Evolutionary conservation across 1,140 invertebrate species (phyloP).

Genomic region (Bombyx mandarina): DNA sequence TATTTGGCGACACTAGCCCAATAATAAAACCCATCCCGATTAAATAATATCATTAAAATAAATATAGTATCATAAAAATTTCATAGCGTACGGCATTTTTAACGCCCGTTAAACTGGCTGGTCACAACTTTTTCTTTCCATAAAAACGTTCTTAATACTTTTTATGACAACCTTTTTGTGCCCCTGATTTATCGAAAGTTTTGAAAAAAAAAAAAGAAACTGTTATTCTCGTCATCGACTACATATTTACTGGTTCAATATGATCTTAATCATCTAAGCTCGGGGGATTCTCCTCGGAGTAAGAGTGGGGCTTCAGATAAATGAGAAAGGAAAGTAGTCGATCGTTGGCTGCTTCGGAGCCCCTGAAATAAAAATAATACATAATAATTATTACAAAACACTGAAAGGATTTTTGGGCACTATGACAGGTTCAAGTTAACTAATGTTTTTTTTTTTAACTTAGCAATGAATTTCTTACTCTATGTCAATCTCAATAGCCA

Average conservation of each 20-base stretch:
- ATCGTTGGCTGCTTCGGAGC: slow-evolving; percentile 37
- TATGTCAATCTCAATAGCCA: slow-evolving; percentile 52
- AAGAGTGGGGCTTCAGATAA: slow-evolving; percentile 38
- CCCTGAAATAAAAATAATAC: slow-evolving; percentile 25
- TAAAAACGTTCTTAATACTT: slow-evolving; percentile 1
- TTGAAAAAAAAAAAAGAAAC: neutral
- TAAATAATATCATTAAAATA: no score
- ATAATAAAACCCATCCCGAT: no score
- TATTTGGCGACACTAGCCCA: no score
- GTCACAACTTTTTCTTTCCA: neutral
- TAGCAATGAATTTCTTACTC: slow-evolving; percentile 31
- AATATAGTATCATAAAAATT: no score
- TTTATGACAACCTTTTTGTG: slow-evolving; percentile 8
- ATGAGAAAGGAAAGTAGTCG: slow-evolving; percentile 46
- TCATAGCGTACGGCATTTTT: no score
- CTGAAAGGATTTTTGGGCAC: no score
- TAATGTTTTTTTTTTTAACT: no score
- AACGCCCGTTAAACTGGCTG: neutral
- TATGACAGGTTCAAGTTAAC: no score
- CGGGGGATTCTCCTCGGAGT: slow-evolving; percentile 36
- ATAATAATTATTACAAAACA: no score
- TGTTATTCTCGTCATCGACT: neutral
- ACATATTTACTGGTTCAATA: neutral
- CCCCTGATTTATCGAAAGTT: slow-evolving; percentile 1
- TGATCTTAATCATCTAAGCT: slow-evolving; percentile 32